Conservation (phyloP, 2,797 vertebrate species). For the Amphiprion clarkii region DNA sequence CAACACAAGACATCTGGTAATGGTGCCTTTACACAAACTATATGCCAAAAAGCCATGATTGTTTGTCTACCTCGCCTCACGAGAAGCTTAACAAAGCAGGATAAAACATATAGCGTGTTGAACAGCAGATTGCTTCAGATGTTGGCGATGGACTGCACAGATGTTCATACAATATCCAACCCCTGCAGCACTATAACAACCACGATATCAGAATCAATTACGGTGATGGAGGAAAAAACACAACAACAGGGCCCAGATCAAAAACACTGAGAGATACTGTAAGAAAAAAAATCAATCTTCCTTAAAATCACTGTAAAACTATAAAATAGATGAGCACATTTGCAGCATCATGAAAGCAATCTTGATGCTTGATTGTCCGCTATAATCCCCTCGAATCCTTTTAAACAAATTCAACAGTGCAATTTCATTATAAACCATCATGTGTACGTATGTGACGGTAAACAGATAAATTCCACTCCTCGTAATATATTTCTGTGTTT, state of each 20-base stretch:
- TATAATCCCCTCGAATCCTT: constrained; percentile 22
- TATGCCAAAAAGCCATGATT: not conserved
- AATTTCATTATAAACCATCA: constrained; percentile 10
- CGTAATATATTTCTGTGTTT: constrained; percentile 13
- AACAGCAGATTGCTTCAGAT: not conserved
- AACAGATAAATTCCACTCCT: constrained; percentile 7
- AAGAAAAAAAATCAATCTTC: not conserved
- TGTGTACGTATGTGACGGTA: not conserved
- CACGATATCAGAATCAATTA: not conserved
- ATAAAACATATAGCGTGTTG: not conserved
- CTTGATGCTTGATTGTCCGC: not conserved
- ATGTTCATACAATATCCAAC: constrained; percentile 3
- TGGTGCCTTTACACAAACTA: too few species aligned
- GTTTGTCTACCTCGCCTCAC: not conserved
- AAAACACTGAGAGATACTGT: not conserved
- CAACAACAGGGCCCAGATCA: not conserved
- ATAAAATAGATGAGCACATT: not conserved
- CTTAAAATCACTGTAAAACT: not conserved
- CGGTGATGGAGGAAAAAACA: not conserved
- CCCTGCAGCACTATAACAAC: not conserved
- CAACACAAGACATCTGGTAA: too few species aligned
- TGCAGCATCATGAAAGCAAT: not conserved
- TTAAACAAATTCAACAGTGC: not conserved
- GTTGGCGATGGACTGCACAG: not conserved
- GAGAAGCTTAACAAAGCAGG: not conserved